phyloP scores from a whole-genome alignment of 2,797 vertebrate species.

The Galago senegalensis region DNA sequence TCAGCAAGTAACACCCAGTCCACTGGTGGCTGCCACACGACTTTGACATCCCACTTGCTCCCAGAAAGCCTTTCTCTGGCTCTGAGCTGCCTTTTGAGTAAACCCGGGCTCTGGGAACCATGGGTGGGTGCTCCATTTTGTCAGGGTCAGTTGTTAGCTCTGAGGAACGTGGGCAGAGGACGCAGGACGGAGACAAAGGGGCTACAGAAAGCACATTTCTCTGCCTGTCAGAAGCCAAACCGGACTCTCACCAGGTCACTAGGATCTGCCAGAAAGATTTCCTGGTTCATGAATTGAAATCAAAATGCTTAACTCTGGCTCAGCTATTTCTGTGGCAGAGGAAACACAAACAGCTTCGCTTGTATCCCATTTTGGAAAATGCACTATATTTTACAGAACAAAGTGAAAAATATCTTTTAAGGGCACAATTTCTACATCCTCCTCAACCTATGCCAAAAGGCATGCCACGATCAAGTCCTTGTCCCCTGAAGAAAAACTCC shows the following conservation, averaged over 20 bases:
- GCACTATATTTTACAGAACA: neutral
- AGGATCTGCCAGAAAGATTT: neutral
- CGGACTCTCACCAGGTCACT: neutral
- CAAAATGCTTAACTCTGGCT: neutral
- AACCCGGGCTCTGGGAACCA: neutral
- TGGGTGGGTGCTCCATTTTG: neutral
- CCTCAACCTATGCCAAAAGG: neutral
- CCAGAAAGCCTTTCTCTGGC: neutral
- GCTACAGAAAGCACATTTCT: neutral
- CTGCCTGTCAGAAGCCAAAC: neutral
- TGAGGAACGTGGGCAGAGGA: neutral
- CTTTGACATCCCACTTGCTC: fast-evolving
- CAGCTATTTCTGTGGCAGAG: neutral
- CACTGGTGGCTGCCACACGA: fast-evolving
- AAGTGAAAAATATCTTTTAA: neutral
- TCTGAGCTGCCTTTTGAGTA: neutral
- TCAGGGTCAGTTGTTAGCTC: neutral
- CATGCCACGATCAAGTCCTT: fast-evolving
- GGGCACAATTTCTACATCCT: neutral
- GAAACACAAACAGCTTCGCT: neutral
- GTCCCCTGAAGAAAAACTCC: neutral
- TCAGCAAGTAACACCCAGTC: neutral
- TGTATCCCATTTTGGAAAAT: neutral
- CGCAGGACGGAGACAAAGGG: neutral
- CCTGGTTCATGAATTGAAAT: neutral